Base-by-base conservation (phyloP, 2,797 vertebrate species). In the Halcyon smyrnensis region DNA sequence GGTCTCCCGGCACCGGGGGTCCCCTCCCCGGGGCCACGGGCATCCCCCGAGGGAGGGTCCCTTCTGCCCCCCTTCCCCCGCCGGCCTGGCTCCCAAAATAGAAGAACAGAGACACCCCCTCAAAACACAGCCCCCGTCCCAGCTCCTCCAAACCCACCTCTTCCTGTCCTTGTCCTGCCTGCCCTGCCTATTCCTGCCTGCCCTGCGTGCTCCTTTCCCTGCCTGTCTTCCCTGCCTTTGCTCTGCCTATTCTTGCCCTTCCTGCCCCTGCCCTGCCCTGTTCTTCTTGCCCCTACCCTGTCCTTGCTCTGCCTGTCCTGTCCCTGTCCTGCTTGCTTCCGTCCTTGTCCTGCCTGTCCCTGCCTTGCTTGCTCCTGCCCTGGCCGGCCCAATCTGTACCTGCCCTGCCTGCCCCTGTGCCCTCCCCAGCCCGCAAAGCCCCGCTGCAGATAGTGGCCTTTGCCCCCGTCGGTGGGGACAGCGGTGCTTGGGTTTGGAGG, bases 401-500 rank as follows among this genome's bases (percentile, higher is more conserved):
- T 36, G 36, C 12, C 50, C n/a, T 50, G 12, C 6, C 63, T 46
- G 37, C 30, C 50, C 73, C 34, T 5, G 63, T 32, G 13, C 53
- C n/a, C 67, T 59, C 46, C 2, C 45, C 6, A 9, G 15, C 15
- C 25, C 12, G 12, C 54, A 18, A 12, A 25, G 13, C 36, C 48
- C 30, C 25, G 24, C 27, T 20, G 10, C 50, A 6, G 46, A 8
- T 8, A 0, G 4, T 0, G 5, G 6, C 19, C 65, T 19, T 34
- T 21, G 39, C 30, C 28, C 45, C 1, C 48, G 5, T 14, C 45
- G 1, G 3, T 0, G 56, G 91, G n/a, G 28, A 32, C 73, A 46
- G 62, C 74, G 5, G 25, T 0, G 2, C 4, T 2, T 1, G 71
- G 39, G 0, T 50, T 32, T 34, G 60, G 63, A 7, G 59, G 59